phyloP scores from a whole-genome alignment of 2,113 vertebrate genomes.

The Haliaeetus leucogaster region DNA sequence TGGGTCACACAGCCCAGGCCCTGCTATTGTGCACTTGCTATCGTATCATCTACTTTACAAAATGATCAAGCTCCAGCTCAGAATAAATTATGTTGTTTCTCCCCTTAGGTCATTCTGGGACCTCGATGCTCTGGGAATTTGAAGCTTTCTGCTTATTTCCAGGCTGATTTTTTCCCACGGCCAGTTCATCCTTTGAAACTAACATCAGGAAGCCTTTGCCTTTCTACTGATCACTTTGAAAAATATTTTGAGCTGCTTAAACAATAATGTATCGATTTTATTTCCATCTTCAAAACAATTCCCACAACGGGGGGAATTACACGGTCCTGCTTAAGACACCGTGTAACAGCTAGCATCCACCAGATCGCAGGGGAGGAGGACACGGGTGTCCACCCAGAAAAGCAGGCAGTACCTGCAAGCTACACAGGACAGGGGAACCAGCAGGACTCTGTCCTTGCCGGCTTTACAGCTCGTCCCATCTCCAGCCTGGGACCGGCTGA shows the following conservation, averaged over 20 bases:
- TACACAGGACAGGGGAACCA: fast-evolving
- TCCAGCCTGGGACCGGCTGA: neutral
- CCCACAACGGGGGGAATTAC: neutral
- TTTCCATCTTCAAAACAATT: neutral
- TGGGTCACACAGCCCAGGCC: neutral
- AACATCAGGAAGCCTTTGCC: neutral
- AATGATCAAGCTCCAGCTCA: neutral
- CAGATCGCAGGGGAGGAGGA: fast-evolving
- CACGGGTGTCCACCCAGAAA: neutral
- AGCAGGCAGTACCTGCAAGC: neutral
- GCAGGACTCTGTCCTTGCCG: fast-evolving
- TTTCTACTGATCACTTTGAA: neutral
- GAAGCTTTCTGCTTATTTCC: neutral
- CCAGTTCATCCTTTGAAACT: neutral
- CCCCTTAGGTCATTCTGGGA: fast-evolving
- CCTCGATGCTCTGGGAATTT: neutral
- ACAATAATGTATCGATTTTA: neutral
- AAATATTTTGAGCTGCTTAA: neutral
- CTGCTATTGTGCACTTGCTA: neutral
- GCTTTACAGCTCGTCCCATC: neutral
- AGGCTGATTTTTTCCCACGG: neutral
- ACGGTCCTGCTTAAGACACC: neutral
- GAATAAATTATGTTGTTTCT: neutral
- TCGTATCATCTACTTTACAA: neutral
- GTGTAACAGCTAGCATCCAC: neutral